A percentile compares a stretch with the other conserved stretches of the same genome.
Conservation (phyloP, 2,888 invertebrate genomes). For the Acheta domesticus region DNA sequence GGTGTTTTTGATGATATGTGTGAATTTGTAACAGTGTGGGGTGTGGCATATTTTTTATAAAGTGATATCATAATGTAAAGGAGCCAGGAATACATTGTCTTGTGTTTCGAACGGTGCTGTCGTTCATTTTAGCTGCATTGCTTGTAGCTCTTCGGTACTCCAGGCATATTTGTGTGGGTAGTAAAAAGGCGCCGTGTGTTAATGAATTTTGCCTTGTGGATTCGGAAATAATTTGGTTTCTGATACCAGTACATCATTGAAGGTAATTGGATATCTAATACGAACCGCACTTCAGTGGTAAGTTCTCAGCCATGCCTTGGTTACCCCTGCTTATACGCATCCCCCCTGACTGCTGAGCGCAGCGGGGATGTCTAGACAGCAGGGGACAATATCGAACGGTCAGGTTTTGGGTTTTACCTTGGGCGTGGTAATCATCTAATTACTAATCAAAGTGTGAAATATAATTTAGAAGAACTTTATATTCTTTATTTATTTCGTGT, state of each 20-base stretch:
- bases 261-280: not conserved
- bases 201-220: not conserved
- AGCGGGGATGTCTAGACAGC: slow-evolving; percentile 27
- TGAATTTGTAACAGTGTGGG: not conserved
- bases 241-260: not conserved
- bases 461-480: too few relatives aligned
- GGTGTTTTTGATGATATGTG: not conserved
- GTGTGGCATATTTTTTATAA: not conserved
- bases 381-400: slow-evolving; percentile 30
- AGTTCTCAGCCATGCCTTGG: not conserved
- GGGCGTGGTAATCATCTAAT: slow-evolving; percentile 28
- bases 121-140: not conserved
- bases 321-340: slow-evolving; percentile 27
- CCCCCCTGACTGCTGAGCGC: slow-evolving; percentile 24
- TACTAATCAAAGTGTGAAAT: too few relatives aligned
- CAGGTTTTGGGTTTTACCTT: slow-evolving; percentile 20
- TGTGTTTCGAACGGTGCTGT: not conserved
- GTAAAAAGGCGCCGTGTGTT: too few relatives aligned
- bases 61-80: not conserved
- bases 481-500: too few relatives aligned
- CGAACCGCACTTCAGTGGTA: too few relatives aligned
- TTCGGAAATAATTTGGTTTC: not conserved
- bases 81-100: not conserved
- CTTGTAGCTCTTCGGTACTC: not conserved
- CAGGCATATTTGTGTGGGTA: not conserved